Base-by-base conservation (phyloP, 2,888 invertebrate genomes). In the Drosophila subsilvestris region DNA sequence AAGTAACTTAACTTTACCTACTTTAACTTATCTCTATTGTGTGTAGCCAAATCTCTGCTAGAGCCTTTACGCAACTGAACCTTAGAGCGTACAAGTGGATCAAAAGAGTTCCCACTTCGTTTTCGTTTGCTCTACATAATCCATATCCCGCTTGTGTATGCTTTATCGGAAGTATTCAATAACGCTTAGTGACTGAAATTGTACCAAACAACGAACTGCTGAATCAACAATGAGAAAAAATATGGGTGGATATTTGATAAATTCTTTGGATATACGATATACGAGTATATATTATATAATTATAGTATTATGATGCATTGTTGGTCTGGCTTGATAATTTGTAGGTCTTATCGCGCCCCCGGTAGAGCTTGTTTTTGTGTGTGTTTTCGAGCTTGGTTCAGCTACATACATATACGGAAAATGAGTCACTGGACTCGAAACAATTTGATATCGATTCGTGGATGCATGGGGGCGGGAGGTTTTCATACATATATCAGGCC, bases 371-470 rank as follows among this genome's bases (percentile, higher is more conserved):
- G 73, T 83, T 81, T 79, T 86, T 44, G 62, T 59, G 67, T 44
- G 62, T 59, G 67, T 67, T 55, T 62, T 55, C 50, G 77, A 67
- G 70, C 67, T 75, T 63, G 49, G 7, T 20, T 3, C 1, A 3
- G 20, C 20, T 20, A 20, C 6, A 25, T 58, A 66, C 54, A 61
- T 62, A 55, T 63, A 66, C 57, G n/a, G 27, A 56, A 60, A 79
- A 22, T 86, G 74, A 74, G 67, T 80, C 76, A 76, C 42, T 79
- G 65, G 62, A 70, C 75, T 67, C 44, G 56, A 49, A 37, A 22
- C n/a, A 67, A 67, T 63, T 76, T 74, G 57, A 84, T 84, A 87
- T 87, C 72, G 70, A 63, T 59, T 71, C 66, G 47, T 50, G 27
- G 45, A 59, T 51, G 58, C 44, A 18, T 25, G 25, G 42, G 25